Evolutionary conservation across 2,113 vertebrate species (phyloP).

Genomic region (Burhinus bistriatus): DNA sequence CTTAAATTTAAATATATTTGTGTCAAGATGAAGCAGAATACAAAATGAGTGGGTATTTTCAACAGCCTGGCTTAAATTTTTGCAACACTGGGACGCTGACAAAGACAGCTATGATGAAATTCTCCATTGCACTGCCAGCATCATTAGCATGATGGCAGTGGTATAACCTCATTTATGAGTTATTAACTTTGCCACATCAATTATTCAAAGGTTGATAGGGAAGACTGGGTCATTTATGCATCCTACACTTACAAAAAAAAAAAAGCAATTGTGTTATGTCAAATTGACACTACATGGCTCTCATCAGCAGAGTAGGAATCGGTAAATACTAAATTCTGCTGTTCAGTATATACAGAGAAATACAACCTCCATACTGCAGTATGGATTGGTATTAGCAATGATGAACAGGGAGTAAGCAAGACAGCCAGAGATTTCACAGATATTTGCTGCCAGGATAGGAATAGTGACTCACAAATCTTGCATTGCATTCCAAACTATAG

Average conservation of each 20-base stretch:
- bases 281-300: not conserved
- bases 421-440: slow-evolving; percentile 58
- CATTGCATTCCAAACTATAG: slow-evolving; percentile 21
- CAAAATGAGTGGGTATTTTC: not conserved
- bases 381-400: slow-evolving; percentile 1
- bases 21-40: not conserved
- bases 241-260: not conserved
- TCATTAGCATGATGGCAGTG: not conserved
- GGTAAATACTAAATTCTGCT: slow-evolving; percentile 16
- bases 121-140: not conserved
- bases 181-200: slow-evolving; percentile 38
- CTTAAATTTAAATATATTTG: not conserved
- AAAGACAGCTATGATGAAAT: not conserved
- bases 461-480: slow-evolving; percentile 60
- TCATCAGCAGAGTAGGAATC: not conserved
- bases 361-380: not conserved
- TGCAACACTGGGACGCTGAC: not conserved
- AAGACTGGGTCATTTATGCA: slow-evolving; percentile 24
- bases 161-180: slow-evolving; percentile 34
- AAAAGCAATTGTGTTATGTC: not conserved
- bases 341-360: not conserved
- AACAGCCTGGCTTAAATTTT: not conserved
- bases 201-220: slow-evolving; percentile 39
- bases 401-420: slow-evolving; percentile 13
- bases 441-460: slow-evolving; percentile 48